Conservation (phyloP, 2,113 vertebrate genomes). For the Antechinus flavipes region DNA sequence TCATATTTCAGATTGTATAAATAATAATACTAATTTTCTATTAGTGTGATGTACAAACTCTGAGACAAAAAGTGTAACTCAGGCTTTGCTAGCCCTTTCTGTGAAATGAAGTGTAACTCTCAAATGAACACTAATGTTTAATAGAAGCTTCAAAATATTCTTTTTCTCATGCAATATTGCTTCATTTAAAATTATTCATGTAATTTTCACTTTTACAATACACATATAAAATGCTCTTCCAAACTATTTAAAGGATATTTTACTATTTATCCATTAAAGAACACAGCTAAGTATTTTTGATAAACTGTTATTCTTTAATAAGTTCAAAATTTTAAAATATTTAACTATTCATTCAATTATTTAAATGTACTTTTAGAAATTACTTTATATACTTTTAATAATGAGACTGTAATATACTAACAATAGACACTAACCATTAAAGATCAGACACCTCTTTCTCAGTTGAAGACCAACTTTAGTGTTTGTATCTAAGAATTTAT, state of each 20-base stretch:
- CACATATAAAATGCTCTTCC: not conserved
- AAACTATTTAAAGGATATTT: slow-evolving; percentile 27
- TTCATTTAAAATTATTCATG: slow-evolving; percentile 10
- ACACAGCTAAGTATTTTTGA: not conserved
- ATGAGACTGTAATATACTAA: slow-evolving; percentile 30
- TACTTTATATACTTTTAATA: slow-evolving; percentile 5
- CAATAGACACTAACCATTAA: slow-evolving; percentile 7
- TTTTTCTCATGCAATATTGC: slow-evolving; percentile 1
- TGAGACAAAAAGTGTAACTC: slow-evolving; percentile 41
- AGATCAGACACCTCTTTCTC: slow-evolving; percentile 56
- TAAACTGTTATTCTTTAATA: not conserved
- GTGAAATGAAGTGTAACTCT: slow-evolving; percentile 45
- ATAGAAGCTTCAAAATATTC: slow-evolving; percentile 14
- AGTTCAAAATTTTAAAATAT: not conserved
- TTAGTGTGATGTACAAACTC: slow-evolving; percentile 32
- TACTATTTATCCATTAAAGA: not conserved
- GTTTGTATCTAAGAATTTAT: slow-evolving; percentile 26
- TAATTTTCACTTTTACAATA: slow-evolving; percentile 9
- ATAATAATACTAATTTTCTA: not conserved
- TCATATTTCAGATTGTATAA: not conserved
- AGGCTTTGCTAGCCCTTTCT: slow-evolving; percentile 30
- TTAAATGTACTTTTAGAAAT: not conserved
- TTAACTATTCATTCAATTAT: not conserved
- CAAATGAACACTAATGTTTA: slow-evolving; percentile 43
- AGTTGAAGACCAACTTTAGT: slow-evolving; percentile 55